Base-by-base conservation (phyloP, 2,113 vertebrate genomes). In the Gymnobelideus leadbeateri region DNA sequence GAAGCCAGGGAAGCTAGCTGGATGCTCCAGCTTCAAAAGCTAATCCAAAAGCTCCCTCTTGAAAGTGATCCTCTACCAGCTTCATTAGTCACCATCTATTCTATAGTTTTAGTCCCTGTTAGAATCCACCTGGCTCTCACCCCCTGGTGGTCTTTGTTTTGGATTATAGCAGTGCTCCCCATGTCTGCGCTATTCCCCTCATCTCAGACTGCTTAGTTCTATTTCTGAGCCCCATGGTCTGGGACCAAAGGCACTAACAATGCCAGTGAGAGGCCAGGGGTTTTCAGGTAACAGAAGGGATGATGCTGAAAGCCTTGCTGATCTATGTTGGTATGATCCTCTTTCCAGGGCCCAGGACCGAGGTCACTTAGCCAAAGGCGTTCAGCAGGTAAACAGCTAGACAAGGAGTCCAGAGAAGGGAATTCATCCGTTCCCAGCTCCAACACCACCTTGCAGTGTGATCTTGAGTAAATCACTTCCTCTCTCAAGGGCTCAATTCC, bases 61-160 rank as follows among this genome's bases (percentile, higher is more conserved):
- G 84, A 77, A 28, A 37, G 93, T 47, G 5, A 28, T 0, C 0
- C 0, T 0, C 61, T 19, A 49, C 89, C 31, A 37, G 61, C 90
- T 93, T 51, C 89, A 84, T 49, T 54, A 2, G 24, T 10, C 28
- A 68, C 90, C 95, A 47, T 94, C 94, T 92, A 19, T 52, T 92
- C 12, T 91, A 43, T 23, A 50, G 47, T 91, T 91, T 53, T 91
- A 37, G 90, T 57, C 51, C 50, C 1, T 37, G 47, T 68, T 89
- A 89, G 84, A 95, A 96, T 89, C 47, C 89, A 51, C 51, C 95
- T 26, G 52, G 90, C 93, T 43, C 68, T 84, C 68, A 43, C n/a
- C n/a, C 19, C 53, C 43, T 12, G 16, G 51, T 93, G 12, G 21
- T 93, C 92, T 97, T 91, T 51, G 25, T 50, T 95, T 89, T 28